Conservation (phyloP, 1,140 invertebrate species). For the Probaryconus sp. region DNA sequence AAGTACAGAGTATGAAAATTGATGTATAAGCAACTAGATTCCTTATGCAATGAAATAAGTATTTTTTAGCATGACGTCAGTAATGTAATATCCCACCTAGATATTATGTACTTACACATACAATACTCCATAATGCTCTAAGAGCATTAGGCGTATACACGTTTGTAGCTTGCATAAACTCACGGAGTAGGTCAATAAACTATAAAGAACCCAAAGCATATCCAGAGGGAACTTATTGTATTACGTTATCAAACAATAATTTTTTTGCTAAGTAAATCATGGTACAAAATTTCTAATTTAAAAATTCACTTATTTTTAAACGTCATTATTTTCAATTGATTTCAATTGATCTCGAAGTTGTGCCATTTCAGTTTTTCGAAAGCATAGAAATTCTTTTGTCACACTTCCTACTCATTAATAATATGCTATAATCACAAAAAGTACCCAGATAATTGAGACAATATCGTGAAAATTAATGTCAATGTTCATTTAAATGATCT, state of each 20-base stretch:
- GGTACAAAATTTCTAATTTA: background rate
- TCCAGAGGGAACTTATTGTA: slow-evolving; percentile 12
- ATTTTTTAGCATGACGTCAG: slow-evolving; percentile 51
- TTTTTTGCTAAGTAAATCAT: background rate
- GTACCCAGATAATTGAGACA: too few relatives aligned
- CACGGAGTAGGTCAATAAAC: slow-evolving; percentile 27
- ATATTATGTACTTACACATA: background rate
- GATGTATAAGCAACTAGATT: slow-evolving; percentile 12
- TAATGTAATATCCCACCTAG: slow-evolving; percentile 33
- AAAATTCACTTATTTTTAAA: too few relatives aligned
- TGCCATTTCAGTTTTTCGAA: too few relatives aligned
- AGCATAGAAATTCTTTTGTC: too few relatives aligned
- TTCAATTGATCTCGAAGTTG: too few relatives aligned
- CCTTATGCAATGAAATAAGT: slow-evolving; percentile 37
- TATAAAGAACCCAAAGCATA: slow-evolving; percentile 12
- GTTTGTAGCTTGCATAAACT: slow-evolving; percentile 10
- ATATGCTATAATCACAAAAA: too few relatives aligned
- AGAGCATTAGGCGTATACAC: slow-evolving; percentile 15
- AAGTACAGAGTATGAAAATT: background rate
- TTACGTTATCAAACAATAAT: background rate
- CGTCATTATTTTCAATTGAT: too few relatives aligned
- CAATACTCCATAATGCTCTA: slow-evolving; percentile 17
- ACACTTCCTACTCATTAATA: too few relatives aligned
- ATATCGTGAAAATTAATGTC: too few relatives aligned
- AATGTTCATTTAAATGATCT: too few relatives aligned